These are phyloP conservation scores for Steatocranus sp. DNA, from an alignment of 2,797 vertebrate genomes.

Conservation along the genomic window DNA sequence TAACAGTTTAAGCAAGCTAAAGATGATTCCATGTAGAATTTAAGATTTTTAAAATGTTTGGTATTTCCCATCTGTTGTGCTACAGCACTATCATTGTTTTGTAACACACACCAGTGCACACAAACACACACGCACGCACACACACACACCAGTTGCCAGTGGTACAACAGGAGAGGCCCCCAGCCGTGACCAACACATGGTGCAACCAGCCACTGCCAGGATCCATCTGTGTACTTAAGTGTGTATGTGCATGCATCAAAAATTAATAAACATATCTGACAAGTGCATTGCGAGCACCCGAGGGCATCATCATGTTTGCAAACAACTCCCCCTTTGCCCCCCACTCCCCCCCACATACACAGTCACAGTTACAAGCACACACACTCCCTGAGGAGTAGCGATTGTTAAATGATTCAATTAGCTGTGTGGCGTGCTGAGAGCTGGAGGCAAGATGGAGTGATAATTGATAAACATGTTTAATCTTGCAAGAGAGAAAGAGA, in stretches of 20 bases:
- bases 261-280: constrained; percentile 98
- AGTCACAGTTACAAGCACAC: constrained; percentile 2
- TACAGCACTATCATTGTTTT: neutral
- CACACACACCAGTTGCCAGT: constrained; percentile 68
- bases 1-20: neutral
- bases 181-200: constrained; percentile 51
- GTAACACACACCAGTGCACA: neutral
- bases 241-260: constrained; percentile 42
- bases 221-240: constrained; percentile 38
- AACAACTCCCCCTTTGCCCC: constrained; percentile 57
- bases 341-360: neutral
- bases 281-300: constrained; percentile 82
- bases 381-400: constrained; percentile 84
- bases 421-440: constrained; percentile 89
- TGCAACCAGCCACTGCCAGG: constrained; percentile 63
- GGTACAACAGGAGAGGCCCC: constrained; percentile 24
- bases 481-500: constrained; percentile 58
- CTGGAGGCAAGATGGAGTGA: constrained; percentile 84
- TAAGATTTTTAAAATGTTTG: neutral
- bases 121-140: neutral
- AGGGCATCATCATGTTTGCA: constrained; percentile 91
- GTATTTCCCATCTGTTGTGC: no score
- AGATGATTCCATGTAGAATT: neutral
- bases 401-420: constrained; percentile 99
- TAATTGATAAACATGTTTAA: constrained; percentile 84